Base-by-base conservation (phyloP, 2,888 invertebrate genomes). In the Cyaniris semiargus region DNA sequence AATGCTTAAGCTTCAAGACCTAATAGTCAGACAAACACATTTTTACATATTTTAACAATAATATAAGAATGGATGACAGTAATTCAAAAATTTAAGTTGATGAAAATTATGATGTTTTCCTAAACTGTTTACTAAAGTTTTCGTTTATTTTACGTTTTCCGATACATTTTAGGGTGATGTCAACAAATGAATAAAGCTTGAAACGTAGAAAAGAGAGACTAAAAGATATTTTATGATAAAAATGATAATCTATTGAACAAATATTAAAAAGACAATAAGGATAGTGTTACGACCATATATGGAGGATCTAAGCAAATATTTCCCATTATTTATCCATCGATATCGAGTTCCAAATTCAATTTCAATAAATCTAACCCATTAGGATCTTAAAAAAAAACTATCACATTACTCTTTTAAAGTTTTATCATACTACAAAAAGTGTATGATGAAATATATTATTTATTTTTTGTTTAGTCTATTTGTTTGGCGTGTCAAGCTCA, bases 251-350 rank as follows among this genome's bases (percentile, higher is more conserved):
- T 6, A 66, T 27, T 31, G 5, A 66, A 66, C 31, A 66, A 66
- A 66, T 66, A 13, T 66, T 31, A 0, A 31, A 66, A 66, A 31
- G 27, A 66, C 27, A 66, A 31, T 31, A 66, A 66, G 27, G 27
- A 66, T 66, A 66, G 66, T 66, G 27, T 66, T 66, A 66, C 66
- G 27, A 31, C 66, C 27, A 31, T 66, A 31, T 18, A 1, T 31
- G 66, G 66, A 15, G 66, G 15, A 66, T 66, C 66, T 66, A 27
- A 27, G 66, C 27, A 27, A 15, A 66, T 66, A 31, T 66, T 66
- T 66, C 66, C 31, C 66, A 66, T 66, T 66, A 31, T 31, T 66
- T 18, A 66, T 66, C 27, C 66, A 27, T 66, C 18, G 66, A 66
- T 27, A 66, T 66, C 27, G 27, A 15, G 21, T 66, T 66, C 66